Conservation (phyloP, 2,797 vertebrate genomes). For the Mallotus villosus region DNA sequence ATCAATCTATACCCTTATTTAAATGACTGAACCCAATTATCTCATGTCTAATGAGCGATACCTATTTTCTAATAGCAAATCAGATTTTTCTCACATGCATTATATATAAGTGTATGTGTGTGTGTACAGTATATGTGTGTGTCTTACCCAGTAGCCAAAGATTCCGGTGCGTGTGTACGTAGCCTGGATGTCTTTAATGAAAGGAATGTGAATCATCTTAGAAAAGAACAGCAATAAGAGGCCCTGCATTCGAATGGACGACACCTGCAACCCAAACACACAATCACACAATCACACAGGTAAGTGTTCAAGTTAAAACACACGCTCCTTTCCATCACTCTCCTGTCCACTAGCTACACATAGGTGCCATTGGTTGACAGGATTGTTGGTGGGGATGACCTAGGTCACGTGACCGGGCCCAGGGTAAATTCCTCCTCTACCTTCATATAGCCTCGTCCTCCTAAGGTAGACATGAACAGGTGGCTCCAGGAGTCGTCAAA, state of each 20-base stretch:
- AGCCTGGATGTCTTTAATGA: slow-evolving; percentile 82
- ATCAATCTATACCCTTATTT: no score
- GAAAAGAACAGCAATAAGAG: slow-evolving; percentile 88
- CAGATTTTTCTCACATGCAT: no score
- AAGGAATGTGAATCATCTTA: slow-evolving; percentile 86
- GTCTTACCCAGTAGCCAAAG: slow-evolving; percentile 91
- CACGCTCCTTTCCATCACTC: not conserved
- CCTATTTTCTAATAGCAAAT: no score
- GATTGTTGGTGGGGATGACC: not conserved
- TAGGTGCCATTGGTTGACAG: not conserved
- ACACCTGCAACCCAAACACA: slow-evolving; percentile 71
- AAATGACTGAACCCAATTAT: no score
- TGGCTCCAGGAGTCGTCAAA: slow-evolving; percentile 91
- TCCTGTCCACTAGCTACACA: not conserved
- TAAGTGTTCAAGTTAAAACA: no score
- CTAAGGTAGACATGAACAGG: slow-evolving; percentile 82
- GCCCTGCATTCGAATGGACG: slow-evolving; percentile 92
- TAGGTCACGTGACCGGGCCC: not conserved
- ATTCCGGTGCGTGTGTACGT: slow-evolving; percentile 91
- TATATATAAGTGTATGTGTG: not conserved
- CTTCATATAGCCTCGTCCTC: slow-evolving; percentile 84
- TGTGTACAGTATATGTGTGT: not conserved
- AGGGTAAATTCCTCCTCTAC: slow-evolving; percentile 59
- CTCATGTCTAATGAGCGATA: no score
- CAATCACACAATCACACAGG: not conserved